phyloP scores from a whole-genome alignment of 2,888 invertebrate species.

The Thalpophila matura region DNA sequence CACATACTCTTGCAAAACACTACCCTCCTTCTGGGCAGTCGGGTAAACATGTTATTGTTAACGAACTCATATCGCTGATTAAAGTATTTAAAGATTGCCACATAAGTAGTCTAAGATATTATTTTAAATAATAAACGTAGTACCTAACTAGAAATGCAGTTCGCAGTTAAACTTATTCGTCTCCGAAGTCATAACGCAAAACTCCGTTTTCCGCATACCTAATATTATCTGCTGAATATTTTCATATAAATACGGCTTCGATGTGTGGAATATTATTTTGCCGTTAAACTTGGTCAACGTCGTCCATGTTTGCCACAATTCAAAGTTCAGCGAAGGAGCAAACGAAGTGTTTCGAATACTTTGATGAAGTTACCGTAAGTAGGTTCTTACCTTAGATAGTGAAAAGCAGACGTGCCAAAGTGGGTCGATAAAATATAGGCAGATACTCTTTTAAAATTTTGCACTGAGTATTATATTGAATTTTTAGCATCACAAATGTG shows the following conservation, averaged over 20 bases:
- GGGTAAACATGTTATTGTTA: too few relatives aligned
- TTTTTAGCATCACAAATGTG: too few relatives aligned
- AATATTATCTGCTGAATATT: conserved; percentile 36
- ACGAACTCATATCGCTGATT: too few relatives aligned
- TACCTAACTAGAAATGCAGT: background rate
- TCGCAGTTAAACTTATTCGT: background rate
- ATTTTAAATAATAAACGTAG: background rate
- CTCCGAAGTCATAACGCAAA: conserved; percentile 2
- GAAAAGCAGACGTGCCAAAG: conserved; percentile 21
- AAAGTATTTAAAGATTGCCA: too few relatives aligned
- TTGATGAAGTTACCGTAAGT: conserved; percentile 52
- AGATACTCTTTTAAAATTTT: background rate
- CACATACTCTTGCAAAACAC: too few relatives aligned
- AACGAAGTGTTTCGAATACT: conserved; percentile 50
- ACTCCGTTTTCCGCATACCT: conserved; percentile 3
- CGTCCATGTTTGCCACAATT: conserved; percentile 16
- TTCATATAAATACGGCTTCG: conserved; percentile 24
- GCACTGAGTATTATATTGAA: too few relatives aligned
- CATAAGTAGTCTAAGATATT: background rate
- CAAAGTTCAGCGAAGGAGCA: conserved; percentile 28
- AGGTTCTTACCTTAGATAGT: conserved; percentile 33
- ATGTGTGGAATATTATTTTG: conserved; percentile 22
- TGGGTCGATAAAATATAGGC: background rate
- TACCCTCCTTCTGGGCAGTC: too few relatives aligned
- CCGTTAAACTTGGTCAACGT: conserved; percentile 29